phyloP scores from a whole-genome alignment of 2,888 invertebrate species.

The Nasonia oneida region DNA sequence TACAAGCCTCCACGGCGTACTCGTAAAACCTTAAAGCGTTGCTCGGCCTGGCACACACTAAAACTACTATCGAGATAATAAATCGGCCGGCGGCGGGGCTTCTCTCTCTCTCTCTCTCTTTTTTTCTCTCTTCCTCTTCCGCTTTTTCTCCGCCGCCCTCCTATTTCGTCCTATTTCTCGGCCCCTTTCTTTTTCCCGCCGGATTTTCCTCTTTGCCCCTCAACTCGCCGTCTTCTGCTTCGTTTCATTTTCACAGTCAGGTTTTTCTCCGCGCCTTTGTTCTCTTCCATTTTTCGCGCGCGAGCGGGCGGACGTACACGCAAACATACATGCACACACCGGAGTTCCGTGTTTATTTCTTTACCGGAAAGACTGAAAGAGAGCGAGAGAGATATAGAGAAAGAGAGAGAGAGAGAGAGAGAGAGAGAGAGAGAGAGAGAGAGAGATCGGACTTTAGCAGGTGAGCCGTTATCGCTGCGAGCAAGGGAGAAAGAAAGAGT shows the following conservation, averaged over 20 bases:
- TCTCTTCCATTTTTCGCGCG: neutral
- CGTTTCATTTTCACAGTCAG: slow-evolving; percentile 50
- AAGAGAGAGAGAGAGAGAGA: neutral
- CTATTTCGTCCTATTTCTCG: slow-evolving; percentile 29
- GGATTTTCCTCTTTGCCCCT: slow-evolving; percentile 4
- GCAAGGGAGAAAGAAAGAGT: slow-evolving; percentile 2
- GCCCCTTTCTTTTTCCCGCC: neutral
- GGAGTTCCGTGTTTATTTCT: slow-evolving; percentile 45
- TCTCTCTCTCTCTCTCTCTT: neutral
- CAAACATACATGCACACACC: neutral
- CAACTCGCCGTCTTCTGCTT: slow-evolving; percentile 14
- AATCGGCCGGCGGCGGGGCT: slow-evolving; percentile 64
- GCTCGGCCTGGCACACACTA: slow-evolving; percentile 58
- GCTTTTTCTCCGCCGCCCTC: neutral
- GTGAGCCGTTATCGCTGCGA: slow-evolving; percentile 43
- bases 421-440: neutral
- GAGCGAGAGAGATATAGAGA: neutral
- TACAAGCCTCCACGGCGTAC: slow-evolving; percentile 51
- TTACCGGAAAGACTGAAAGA: neutral
- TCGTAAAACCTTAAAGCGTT: slow-evolving; percentile 65
- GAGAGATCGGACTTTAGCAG: slow-evolving; percentile 25
- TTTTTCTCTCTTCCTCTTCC: slow-evolving; percentile 11
- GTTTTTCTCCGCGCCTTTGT: neutral
- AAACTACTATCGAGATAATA: slow-evolving; percentile 69
- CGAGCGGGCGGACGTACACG: neutral